Conservation (phyloP, 2,797 vertebrate species). For the Tiaroga cobitis region DNA sequence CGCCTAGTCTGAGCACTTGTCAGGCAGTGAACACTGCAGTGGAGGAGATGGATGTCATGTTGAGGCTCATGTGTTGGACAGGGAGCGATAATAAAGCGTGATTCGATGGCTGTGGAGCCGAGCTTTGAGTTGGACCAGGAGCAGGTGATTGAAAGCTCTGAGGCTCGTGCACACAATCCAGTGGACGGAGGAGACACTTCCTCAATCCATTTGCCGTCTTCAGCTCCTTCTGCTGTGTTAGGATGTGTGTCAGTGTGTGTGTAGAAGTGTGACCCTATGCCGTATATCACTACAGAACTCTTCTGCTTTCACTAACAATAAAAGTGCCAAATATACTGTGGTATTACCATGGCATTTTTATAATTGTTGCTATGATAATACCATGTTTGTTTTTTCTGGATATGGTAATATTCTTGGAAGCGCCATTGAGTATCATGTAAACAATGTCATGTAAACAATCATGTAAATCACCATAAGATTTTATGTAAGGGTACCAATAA, state of each 20-base stretch:
- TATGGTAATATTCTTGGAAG: not conserved
- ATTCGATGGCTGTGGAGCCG: constrained; percentile 33
- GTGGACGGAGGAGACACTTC: constrained; percentile 33
- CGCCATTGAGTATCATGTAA: no score
- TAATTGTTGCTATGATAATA: not conserved
- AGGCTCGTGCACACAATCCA: constrained; percentile 38
- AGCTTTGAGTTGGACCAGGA: constrained; percentile 28
- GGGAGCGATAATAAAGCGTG: constrained; percentile 49
- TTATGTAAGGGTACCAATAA: not conserved
- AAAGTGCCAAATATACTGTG: not conserved
- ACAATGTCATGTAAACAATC: no score
- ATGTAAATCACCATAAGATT: not conserved
- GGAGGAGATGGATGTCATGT: constrained; percentile 50
- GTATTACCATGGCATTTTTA: not conserved
- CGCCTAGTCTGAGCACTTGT: constrained; percentile 47
- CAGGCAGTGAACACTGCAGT: constrained; percentile 34
- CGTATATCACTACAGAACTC: not conserved
- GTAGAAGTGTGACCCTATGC: not conserved
- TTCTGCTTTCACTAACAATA: not conserved
- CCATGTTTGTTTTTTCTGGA: not conserved
- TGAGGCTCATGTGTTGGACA: constrained; percentile 40
- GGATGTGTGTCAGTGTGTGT: not conserved
- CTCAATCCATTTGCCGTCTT: constrained; percentile 21
- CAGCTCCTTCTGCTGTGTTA: constrained; percentile 34
- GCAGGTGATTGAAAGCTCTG: constrained; percentile 65